These are phyloP conservation scores for Pecten maximus DNA, from an alignment of 2,888 invertebrate genomes.

Conservation along the genomic window DNA sequence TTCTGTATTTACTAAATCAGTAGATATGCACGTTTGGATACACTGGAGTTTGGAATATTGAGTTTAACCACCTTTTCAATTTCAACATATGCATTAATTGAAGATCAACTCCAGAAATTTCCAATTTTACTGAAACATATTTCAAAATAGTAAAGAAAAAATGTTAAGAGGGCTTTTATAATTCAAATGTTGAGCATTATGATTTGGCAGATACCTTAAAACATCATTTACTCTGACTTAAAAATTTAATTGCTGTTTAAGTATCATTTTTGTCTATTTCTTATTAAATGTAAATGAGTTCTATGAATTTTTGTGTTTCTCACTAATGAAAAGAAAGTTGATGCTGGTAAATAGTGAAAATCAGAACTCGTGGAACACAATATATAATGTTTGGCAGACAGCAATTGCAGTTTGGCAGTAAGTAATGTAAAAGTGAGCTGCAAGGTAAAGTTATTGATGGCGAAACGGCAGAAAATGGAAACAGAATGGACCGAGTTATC, in stretches of 20 bases:
- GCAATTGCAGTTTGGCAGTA: neutral
- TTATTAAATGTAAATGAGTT: neutral
- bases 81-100: too few relatives aligned
- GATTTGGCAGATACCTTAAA: neutral
- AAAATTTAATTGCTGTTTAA: too few relatives aligned
- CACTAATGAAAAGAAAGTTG: neutral
- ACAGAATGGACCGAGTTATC: neutral
- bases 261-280: neutral
- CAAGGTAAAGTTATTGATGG: neutral
- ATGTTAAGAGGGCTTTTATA: neutral
- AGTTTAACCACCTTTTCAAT: too few relatives aligned
- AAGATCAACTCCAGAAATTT: too few relatives aligned
- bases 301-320: neutral
- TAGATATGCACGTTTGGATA: too few relatives aligned
- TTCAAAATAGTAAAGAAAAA: neutral
- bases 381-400: neutral
- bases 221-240: neutral
- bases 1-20: too few relatives aligned
- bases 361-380: neutral
- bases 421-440: neutral
- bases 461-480: neutral
- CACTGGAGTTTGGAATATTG: too few relatives aligned
- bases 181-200: neutral
- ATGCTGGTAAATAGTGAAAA: neutral
- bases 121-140: too few relatives aligned